A percentile compares a stretch with the other conserved stretches of the same genome.
Conservation (phyloP, 2,797 vertebrate genomes). For the Epinephelus malabaricus region DNA sequence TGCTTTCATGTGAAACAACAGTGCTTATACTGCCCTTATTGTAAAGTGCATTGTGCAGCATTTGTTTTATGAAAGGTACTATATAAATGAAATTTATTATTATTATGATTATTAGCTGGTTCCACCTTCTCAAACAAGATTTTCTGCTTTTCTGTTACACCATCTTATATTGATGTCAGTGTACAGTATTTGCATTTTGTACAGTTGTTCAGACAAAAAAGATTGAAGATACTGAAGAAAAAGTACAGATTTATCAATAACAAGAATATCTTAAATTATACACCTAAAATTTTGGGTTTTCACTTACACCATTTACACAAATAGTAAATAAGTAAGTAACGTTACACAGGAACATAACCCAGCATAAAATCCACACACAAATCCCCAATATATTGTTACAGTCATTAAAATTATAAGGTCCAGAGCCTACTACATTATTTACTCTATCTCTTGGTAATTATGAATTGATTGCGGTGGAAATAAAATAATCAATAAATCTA, state of each 20-base stretch:
- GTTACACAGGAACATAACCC: not conserved
- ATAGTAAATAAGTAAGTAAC: not conserved
- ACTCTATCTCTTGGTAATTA: not conserved
- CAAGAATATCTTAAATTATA: not conserved
- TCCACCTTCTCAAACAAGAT: not conserved
- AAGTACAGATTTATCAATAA: not conserved
- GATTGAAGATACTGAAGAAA: too few species aligned
- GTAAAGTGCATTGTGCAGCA: too few species aligned
- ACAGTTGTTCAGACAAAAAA: not conserved
- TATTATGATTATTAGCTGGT: not conserved
- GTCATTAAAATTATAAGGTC: not conserved
- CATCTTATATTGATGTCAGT: not conserved
- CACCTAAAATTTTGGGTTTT: not conserved
- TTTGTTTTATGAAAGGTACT: too few species aligned
- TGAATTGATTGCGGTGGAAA: not conserved
- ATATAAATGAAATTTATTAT: too few species aligned
- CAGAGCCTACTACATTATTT: not conserved
- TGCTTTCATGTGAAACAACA: too few species aligned
- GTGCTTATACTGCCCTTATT: too few species aligned
- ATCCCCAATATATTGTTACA: not conserved
- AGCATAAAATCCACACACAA: not conserved
- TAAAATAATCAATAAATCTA: not conserved
- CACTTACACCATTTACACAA: not conserved
- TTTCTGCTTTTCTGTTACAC: not conserved
- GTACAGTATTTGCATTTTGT: not conserved